Evolutionary conservation across 2,113 vertebrate species (phyloP).

Genomic region (Forbesichthys papilliferus): DNA sequence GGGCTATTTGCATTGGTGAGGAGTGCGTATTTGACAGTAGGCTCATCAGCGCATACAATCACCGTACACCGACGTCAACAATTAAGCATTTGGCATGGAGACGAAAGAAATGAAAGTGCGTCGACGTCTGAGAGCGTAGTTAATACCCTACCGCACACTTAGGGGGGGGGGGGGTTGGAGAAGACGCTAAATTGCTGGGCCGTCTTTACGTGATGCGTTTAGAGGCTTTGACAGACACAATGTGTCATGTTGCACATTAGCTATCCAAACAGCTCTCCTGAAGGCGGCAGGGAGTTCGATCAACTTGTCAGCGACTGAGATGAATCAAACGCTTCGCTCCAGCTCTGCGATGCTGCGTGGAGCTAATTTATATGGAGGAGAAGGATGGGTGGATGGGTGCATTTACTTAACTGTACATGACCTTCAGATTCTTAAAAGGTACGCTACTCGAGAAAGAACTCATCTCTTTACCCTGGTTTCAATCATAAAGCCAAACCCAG

Average conservation of each 20-base stretch:
- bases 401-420: no score
- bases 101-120: background rate
- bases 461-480: no score
- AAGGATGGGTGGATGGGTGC: no score
- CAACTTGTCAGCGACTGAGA: background rate
- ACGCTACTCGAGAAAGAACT: no score
- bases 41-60: background rate
- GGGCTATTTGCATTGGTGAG: background rate
- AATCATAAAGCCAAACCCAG: no score
- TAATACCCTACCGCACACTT: background rate
- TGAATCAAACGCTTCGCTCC: no score
- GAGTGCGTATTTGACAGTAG: background rate
- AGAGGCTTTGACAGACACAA: conserved; percentile 13
- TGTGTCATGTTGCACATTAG: background rate
- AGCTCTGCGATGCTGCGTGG: no score
- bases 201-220: conserved; percentile 7
- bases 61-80: background rate
- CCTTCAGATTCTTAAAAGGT: no score
- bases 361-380: no score
- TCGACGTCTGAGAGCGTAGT: background rate
- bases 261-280: conserved; percentile 18
- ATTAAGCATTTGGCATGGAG: background rate
- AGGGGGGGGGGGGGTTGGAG: background rate
- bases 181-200: background rate
- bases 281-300: conserved; percentile 2